Evolutionary conservation across 2,888 invertebrate genomes (phyloP).

Genomic region (Gymnocheta viridis): DNA sequence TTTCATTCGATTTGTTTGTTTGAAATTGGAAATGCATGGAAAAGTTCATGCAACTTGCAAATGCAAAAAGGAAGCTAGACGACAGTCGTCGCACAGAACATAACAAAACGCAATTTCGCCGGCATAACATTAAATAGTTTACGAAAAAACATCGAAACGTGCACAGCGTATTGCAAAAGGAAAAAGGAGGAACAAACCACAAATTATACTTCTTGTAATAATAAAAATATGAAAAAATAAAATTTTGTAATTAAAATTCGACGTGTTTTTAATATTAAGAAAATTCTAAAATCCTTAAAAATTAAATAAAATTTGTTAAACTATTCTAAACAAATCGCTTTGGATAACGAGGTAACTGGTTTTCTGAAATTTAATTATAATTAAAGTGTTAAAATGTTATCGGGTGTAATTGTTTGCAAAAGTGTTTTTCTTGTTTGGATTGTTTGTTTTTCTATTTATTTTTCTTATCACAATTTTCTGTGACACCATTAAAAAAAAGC

Average conservation of each 20-base stretch:
- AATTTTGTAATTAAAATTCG: background rate
- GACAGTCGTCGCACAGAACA: slow-evolving; percentile 58
- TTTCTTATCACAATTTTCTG: slow-evolving; percentile 55
- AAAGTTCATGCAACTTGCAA: slow-evolving; percentile 70
- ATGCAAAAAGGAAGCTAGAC: slow-evolving; percentile 68
- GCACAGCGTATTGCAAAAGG: slow-evolving; percentile 68
- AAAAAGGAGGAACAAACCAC: background rate
- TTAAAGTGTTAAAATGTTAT: slow-evolving; percentile 47
- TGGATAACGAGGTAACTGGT: slow-evolving; percentile 14
- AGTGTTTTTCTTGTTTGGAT: slow-evolving; percentile 25
- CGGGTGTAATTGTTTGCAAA: slow-evolving; percentile 42
- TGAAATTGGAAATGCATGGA: slow-evolving; percentile 62
- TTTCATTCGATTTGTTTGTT: slow-evolving; percentile 39
- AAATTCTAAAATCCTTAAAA: background rate
- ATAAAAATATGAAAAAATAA: background rate
- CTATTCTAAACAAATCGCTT: background rate
- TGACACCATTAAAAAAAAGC: slow-evolving; percentile 53
- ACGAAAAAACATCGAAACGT: slow-evolving; percentile 79
- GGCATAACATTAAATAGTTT: slow-evolving; percentile 77
- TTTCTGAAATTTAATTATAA: slow-evolving; percentile 47
- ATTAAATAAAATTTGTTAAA: background rate
- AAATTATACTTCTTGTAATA: background rate
- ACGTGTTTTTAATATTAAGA: slow-evolving; percentile 1
- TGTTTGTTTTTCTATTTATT: slow-evolving; percentile 40
- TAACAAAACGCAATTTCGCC: slow-evolving; percentile 74